Evolutionary conservation across 2,888 invertebrate genomes (phyloP), one percentile per base, ranked within the genome.

Genomic region (Drosophila ezoana): DNA sequence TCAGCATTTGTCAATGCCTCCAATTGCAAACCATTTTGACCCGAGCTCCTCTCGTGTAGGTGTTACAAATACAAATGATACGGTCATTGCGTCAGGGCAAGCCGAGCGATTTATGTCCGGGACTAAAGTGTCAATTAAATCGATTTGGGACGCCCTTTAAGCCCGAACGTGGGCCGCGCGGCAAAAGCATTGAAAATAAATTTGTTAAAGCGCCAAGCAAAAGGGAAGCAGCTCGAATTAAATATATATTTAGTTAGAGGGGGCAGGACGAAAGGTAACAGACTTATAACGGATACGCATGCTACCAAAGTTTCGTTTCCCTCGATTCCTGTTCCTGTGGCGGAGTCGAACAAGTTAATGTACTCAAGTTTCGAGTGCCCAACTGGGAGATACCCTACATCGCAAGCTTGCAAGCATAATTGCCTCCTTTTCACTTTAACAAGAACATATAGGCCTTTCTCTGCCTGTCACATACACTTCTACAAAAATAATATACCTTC

Each of bases 71-170:
- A 76, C 79, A 81, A 81, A 87, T 81, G 76, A 79, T 70, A 76
- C 76, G 81, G 82, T 61, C 82, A 85, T 79, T 85, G 85, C 49
- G 59, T 51, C 40, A 14, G 48, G 35, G 41, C 63, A 8, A 28
- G 18, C 37, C 16, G 14, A 54, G 38, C 77, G 67, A 86, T 82
- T 85, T 82, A 74, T 82, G 59, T 38, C n/a, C 32, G 59, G 41
- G 49, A 56, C 53, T 60, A 81, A 81, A 81, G 81, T 84, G 87
- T 84, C 89, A 84, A 87, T 89, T 81, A 83, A 87, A 88, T 81
- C 69, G 81, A 84, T 83, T 86, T 72, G 68, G 76, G 56, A 52
- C 64, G 58, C 70, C 65, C 76, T 66, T 74, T 65, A 79, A 74
- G 66, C 38, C 37, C 10, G 18, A 13, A 14, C 41, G 33, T 14